Percentiles rank a stretch among this genome's conserved stretches.
Evolutionary conservation across 64 coral and sea anemone genomes (phyloP).

Genomic region (Cladopsammia gracilis): DNA sequence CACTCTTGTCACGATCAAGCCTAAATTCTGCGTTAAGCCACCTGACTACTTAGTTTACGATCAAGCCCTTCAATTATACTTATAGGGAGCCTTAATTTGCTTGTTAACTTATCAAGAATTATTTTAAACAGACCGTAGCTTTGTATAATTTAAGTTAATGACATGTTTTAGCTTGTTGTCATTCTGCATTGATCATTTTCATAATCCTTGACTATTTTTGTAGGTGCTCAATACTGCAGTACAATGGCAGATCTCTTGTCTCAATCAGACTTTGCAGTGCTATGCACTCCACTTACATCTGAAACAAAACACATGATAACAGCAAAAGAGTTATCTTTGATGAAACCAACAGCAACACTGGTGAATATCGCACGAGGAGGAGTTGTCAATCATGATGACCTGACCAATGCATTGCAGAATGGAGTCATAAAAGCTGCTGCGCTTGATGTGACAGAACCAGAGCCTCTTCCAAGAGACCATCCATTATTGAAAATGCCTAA

Average conservation of each 20-base stretch:
- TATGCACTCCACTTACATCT: constrained; percentile 26
- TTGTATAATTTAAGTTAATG: too few species aligned
- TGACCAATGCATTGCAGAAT: constrained; percentile 50
- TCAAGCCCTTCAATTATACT: too few species aligned
- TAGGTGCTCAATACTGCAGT: constrained; percentile 60
- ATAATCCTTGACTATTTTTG: neutral
- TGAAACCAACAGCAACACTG: constrained; percentile 72
- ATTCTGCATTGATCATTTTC: too few species aligned
- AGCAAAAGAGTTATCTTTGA: constrained; percentile 35
- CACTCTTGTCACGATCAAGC: too few species aligned
- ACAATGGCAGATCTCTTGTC: constrained; percentile 23
- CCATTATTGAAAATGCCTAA: constrained; percentile 58
- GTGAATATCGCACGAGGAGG: constrained; percentile 59
- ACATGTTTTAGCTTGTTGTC: too few species aligned
- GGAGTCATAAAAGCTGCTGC: constrained; percentile 64
- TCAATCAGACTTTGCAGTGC: constrained; percentile 69
- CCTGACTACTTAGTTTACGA: too few species aligned
- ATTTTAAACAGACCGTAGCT: too few species aligned
- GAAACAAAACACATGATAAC: constrained; percentile 62
- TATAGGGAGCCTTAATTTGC: too few species aligned
- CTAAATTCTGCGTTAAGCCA: too few species aligned
- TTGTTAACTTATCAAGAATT: too few species aligned
- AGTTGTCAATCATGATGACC: constrained; percentile 65
- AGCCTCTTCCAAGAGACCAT: constrained; percentile 64
- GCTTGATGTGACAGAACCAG: constrained; percentile 60